Evolutionary conservation across 2,113 vertebrate genomes (phyloP).

Genomic region (Brachionichthys hirsutus): DNA sequence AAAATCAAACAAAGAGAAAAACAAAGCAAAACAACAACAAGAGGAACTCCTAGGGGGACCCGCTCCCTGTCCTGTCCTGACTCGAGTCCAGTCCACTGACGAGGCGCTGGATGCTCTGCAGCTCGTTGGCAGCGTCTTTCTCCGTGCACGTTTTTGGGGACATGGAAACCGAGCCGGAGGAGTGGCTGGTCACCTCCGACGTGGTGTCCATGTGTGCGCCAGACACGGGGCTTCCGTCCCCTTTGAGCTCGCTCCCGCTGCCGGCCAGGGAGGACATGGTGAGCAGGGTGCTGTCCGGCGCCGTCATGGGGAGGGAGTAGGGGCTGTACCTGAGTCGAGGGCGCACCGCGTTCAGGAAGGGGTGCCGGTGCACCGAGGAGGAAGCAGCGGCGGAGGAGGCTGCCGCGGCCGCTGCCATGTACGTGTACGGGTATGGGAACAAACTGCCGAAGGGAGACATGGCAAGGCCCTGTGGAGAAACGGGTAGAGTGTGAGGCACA

Average conservation of each 20-base stretch:
- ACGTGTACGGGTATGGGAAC: constrained; percentile 96
- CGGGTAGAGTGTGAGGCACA: constrained; percentile 19
- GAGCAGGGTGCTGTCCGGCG: constrained; percentile 88
- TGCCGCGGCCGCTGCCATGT: constrained; percentile 91
- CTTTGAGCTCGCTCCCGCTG: constrained; percentile 77
- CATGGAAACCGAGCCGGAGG: constrained; percentile 85
- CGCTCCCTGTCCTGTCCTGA: constrained; percentile 88
- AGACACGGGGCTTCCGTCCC: constrained; percentile 82
- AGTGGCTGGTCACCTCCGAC: constrained; percentile 92
- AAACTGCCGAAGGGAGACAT: constrained; percentile 95
- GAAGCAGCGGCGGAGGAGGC: constrained; percentile 86
- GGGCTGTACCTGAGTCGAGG: constrained; percentile 95
- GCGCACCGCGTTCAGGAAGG: constrained; percentile 89
- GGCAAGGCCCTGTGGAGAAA: constrained; percentile 85
- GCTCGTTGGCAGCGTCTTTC: constrained; percentile 90
- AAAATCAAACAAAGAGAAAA: neutral
- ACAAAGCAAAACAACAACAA: neutral
- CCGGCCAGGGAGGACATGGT: constrained; percentile 81
- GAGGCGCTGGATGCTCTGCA: constrained; percentile 95
- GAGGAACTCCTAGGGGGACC: constrained; percentile 80
- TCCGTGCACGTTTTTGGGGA: constrained; percentile 89
- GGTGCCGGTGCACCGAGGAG: constrained; percentile 89
- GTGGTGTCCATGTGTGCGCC: constrained; percentile 87
- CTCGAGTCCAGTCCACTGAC: constrained; percentile 94
- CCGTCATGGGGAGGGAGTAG: constrained; percentile 87